Evolutionary conservation across 1,140 invertebrate species (phyloP), one percentile per base, ranked within the genome.

Genomic region (Sycophaga agraensis): DNA sequence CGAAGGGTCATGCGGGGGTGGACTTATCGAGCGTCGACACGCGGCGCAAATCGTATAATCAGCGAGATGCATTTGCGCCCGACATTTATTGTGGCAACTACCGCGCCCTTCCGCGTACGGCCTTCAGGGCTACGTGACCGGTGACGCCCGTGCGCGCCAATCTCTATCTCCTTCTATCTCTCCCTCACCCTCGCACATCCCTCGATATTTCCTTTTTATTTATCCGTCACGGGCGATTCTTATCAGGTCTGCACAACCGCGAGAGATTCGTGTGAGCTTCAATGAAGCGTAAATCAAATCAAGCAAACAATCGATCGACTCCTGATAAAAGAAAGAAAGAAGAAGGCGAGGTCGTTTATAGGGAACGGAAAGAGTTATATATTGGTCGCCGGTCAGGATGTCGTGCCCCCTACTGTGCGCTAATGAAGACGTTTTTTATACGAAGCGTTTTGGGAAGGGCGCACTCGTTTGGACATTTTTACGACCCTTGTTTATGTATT

Each of bases 91-190:
- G 69, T 58, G 51, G 59, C 58, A 62, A 65, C 54, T 59, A 75
- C 76, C 76, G 67, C 76, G 71, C 77, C 77, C 76, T 79, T 74
- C 73, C 74, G 70, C 71, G 28, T n/a, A n/a, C n/a, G n/a, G n/a
- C n/a, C n/a, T n/a, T n/a, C n/a, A 31, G 28, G 4, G 28, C 28
- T 31, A n/a, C n/a, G n/a, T n/a, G n/a, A n/a, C n/a, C n/a, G n/a
- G n/a, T n/a, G n/a, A n/a, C n/a, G n/a, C n/a, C n/a, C n/a, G n/a
- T n/a, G 28, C 28, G 28, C 28, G 11, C 28, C 28, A 4, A 4
- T 11, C 4, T 48, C 46, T 35, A n/a, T 35, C 28, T 11, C 28
- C 28, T 6, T 48, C 46, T 35, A n/a, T 35, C 14, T 28, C 53
- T 26, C 26, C 14, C 42, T 2, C 24, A 14, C 14, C 11, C 26